Conservation (phyloP, 2,888 invertebrate species). For the Apantesis nais region DNA sequence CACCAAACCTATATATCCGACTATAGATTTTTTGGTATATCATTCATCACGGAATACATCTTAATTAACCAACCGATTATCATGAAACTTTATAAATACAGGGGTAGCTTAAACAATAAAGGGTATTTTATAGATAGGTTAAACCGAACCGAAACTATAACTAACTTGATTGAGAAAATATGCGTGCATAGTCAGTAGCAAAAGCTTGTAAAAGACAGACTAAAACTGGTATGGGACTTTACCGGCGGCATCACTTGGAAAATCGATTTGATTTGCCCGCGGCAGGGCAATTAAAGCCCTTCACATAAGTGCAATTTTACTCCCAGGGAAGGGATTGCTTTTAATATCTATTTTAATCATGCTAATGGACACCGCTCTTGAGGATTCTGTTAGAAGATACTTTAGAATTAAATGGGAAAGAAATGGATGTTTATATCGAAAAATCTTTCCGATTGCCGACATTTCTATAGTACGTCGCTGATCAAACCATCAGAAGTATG, state of each 20-base stretch:
- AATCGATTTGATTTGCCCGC: slow-evolving; percentile 9
- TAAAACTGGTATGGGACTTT: background rate
- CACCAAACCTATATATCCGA: too few relatives aligned
- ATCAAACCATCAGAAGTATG: too few relatives aligned
- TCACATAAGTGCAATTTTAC: background rate
- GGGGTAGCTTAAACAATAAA: too few relatives aligned
- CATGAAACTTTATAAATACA: too few relatives aligned
- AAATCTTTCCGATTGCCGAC: background rate
- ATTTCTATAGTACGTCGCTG: too few relatives aligned
- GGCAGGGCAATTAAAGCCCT: slow-evolving; percentile 5
- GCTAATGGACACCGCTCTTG: background rate
- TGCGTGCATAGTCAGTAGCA: background rate
- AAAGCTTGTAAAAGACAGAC: background rate
- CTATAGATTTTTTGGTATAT: too few relatives aligned
- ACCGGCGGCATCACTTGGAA: slow-evolving; percentile 4
- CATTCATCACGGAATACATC: too few relatives aligned
- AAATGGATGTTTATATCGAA: background rate
- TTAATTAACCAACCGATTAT: too few relatives aligned
- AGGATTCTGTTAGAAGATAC: background rate
- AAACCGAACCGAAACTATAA: background rate
- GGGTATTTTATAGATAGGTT: too few relatives aligned
- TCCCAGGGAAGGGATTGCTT: background rate
- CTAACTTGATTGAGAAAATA: background rate
- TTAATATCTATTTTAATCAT: background rate
- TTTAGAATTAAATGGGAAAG: background rate